Evolutionary conservation across 2,113 vertebrate genomes (phyloP).

Genomic region (Ictalurus punctatus): DNA sequence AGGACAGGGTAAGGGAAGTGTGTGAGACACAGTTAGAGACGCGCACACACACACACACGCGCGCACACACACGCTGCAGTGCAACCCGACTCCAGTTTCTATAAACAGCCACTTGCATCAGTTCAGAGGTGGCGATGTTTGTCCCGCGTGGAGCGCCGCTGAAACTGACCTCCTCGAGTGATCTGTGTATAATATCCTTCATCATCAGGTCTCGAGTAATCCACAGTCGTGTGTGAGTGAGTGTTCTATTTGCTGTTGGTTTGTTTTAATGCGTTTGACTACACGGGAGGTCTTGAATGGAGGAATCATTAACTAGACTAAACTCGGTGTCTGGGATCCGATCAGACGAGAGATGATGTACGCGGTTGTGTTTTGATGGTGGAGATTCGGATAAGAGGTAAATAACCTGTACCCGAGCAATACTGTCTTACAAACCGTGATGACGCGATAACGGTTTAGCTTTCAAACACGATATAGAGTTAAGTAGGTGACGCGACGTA

Average conservation of each 20-base stretch:
- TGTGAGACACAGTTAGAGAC: not conserved
- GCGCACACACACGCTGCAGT: not conserved
- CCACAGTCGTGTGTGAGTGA: not conserved
- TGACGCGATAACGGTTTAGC: not conserved
- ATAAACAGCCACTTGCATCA: slow-evolving; percentile 28
- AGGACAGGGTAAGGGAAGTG: not conserved
- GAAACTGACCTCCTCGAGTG: not conserved
- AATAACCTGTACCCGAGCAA: not conserved
- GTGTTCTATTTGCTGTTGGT: too few relatives aligned
- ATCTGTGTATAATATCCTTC: not conserved
- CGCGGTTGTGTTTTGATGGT: not conserved
- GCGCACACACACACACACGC: too few relatives aligned
- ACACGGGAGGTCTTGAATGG: too few relatives aligned
- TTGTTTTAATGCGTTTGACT: too few relatives aligned
- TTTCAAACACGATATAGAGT: not conserved
- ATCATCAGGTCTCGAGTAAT: not conserved
- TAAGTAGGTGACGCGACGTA: too few relatives aligned
- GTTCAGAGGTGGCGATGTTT: slow-evolving; percentile 23
- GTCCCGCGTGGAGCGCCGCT: not conserved
- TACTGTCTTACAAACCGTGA: not conserved
- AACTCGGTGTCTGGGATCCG: too few relatives aligned
- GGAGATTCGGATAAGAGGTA: not conserved
- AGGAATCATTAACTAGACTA: not conserved
- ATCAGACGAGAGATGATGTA: not conserved
- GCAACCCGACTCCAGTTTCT: slow-evolving; percentile 39